These are phyloP conservation scores for Camelus bactrianus DNA, from an alignment of 2,113 vertebrate species.

Conservation along the genomic window DNA sequence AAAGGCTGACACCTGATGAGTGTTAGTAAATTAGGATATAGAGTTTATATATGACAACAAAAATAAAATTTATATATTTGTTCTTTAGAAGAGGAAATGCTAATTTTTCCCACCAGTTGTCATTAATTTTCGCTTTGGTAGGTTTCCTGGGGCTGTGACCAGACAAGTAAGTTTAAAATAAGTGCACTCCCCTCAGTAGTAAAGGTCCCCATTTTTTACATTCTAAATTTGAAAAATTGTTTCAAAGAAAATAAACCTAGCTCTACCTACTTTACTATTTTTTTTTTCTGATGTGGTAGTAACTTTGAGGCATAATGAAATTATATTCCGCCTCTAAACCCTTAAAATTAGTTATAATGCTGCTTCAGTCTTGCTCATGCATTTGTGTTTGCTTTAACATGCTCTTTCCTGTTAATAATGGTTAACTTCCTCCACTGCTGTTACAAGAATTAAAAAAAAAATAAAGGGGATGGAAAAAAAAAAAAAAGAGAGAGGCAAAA, in stretches of 20 bases:
- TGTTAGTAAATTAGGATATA: slow-evolving; percentile 90
- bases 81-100: slow-evolving; percentile 90
- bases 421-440: slow-evolving; percentile 89
- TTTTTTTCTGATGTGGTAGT: slow-evolving; percentile 83
- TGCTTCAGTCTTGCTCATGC: slow-evolving; percentile 88
- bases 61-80: slow-evolving; percentile 91
- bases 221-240: slow-evolving; percentile 85
- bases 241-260: slow-evolving; percentile 88
- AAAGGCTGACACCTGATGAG: slow-evolving; percentile 95
- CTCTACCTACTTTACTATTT: slow-evolving; percentile 85
- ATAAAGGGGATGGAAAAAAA: slow-evolving; percentile 76
- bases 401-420: slow-evolving; percentile 88
- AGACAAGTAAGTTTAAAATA: slow-evolving; percentile 89
- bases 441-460: slow-evolving; percentile 76
- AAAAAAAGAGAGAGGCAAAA: slow-evolving; percentile 85
- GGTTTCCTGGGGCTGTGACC: slow-evolving; percentile 93
- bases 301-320: slow-evolving; percentile 83
- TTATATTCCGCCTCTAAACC: slow-evolving; percentile 81
- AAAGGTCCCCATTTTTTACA: slow-evolving; percentile 89
- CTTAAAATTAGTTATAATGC: slow-evolving; percentile 82
- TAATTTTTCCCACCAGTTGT: slow-evolving; percentile 89
- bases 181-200: slow-evolving; percentile 94
- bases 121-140: slow-evolving; percentile 96
- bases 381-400: slow-evolving; percentile 88
- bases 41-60: slow-evolving; percentile 90